A percentile compares a stretch with the other conserved stretches of the same genome.
phyloP scores from a whole-genome alignment of 2,888 invertebrate genomes.

The Thereva unica region DNA sequence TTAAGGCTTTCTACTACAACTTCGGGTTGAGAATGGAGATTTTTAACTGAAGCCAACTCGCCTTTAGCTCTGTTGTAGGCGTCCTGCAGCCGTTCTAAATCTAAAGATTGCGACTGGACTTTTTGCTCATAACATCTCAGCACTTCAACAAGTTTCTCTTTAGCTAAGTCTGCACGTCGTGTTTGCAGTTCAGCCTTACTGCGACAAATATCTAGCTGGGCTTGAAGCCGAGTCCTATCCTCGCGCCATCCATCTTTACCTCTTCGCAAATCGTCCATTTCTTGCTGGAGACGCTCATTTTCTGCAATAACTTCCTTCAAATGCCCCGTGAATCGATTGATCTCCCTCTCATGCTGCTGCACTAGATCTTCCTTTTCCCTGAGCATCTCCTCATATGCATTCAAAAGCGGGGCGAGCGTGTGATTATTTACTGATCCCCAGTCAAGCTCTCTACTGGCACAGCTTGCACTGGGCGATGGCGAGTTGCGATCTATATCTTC shows the following conservation, averaged over 20 bases:
- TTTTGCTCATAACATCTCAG: conserved; percentile 75
- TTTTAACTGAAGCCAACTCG: conserved; percentile 52
- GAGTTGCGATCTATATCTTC: conserved; percentile 13
- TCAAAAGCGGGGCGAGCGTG: conserved; percentile 67
- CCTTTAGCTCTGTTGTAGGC: conserved; percentile 55
- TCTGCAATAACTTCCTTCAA: conserved; percentile 71
- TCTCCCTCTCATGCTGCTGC: conserved; percentile 69
- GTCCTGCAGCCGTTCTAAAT: conserved; percentile 55
- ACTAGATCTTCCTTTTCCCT: conserved; percentile 76
- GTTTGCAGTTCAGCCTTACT: conserved; percentile 57
- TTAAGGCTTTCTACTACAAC: conserved; percentile 65
- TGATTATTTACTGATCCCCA: conserved; percentile 49
- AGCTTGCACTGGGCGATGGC: conserved; percentile 5
- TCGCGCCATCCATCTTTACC: conserved; percentile 57
- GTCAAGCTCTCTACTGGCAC: conserved; percentile 15
- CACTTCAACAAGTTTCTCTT: conserved; percentile 74
- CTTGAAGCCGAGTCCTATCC: conserved; percentile 55
- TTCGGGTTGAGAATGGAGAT: conserved; percentile 47
- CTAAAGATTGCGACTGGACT: conserved; percentile 60
- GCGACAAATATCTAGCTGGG: conserved; percentile 54
- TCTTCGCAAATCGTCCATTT: conserved; percentile 61
- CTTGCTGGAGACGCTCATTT: conserved; percentile 66
- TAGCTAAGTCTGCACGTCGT: conserved; percentile 71
- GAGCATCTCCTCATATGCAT: conserved; percentile 78
- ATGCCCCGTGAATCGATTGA: conserved; percentile 72